phyloP scores from a whole-genome alignment of 1,140 invertebrate genomes.

The Drosophila aff. region DNA sequence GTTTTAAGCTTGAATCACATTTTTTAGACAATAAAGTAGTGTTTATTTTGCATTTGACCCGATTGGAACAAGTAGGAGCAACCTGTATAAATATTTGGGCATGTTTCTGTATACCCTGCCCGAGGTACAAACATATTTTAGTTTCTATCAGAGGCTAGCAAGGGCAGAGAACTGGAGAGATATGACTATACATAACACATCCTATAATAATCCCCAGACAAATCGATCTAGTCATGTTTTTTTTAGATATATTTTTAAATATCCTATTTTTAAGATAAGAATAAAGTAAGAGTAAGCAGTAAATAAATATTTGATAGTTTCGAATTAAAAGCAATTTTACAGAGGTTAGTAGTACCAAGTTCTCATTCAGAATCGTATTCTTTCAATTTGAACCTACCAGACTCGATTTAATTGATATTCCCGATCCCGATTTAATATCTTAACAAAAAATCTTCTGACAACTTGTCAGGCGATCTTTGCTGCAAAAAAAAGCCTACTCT shows the following conservation, averaged over 20 bases:
- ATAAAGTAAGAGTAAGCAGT: too few relatives aligned
- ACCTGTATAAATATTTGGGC: constrained; percentile 28
- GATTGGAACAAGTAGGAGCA: background rate
- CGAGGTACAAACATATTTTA: background rate
- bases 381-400: constrained; percentile 1
- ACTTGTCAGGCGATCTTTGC: constrained; percentile 17
- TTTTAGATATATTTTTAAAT: background rate
- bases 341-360: background rate
- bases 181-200: too few relatives aligned
- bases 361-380: background rate
- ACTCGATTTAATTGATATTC: background rate
- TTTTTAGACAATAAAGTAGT: background rate
- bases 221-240: background rate
- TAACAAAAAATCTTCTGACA: background rate
- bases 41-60: constrained; percentile 8
- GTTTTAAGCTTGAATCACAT: background rate
- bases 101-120: background rate
- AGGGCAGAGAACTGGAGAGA: background rate
- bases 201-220: background rate
- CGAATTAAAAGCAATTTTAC: background rate
- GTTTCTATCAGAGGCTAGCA: background rate
- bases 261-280: background rate
- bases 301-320: background rate
- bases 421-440: too few relatives aligned
- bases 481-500: background rate